phyloP scores from a whole-genome alignment of 2,888 invertebrate genomes.

The Thecocarcelia acutangulata region DNA sequence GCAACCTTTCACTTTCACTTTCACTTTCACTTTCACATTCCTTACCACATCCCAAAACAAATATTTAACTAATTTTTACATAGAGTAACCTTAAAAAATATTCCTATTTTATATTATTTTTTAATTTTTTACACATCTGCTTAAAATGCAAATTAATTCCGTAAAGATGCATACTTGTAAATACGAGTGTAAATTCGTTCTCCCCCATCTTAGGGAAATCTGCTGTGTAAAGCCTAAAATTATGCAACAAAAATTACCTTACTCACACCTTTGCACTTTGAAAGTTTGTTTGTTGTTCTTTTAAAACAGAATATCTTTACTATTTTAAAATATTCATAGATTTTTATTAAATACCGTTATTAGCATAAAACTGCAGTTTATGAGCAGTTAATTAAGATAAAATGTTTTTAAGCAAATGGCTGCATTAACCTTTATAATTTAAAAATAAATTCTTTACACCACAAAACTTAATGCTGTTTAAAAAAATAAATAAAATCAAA shows the following conservation, averaged over 20 bases:
- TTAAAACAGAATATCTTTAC: background rate
- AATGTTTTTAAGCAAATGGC: conserved; percentile 52
- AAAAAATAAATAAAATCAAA: too few species aligned
- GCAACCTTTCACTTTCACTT: too few species aligned
- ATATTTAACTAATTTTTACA: too few species aligned
- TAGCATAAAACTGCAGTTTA: conserved; percentile 50
- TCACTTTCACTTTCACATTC: too few species aligned
- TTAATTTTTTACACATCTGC: too few species aligned
- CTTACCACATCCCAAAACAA: too few species aligned
- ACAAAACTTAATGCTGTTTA: too few species aligned
- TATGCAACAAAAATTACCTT: conserved; percentile 32
- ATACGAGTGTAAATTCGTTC: background rate
- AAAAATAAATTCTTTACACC: background rate
- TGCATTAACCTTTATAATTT: conserved; percentile 52
- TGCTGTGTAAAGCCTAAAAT: conserved; percentile 17
- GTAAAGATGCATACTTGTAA: background rate
- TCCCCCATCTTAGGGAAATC: background rate
- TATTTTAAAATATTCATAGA: conserved; percentile 26
- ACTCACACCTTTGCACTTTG: background rate
- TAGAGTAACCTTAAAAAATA: conserved; percentile 5
- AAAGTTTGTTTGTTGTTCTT: conserved; percentile 15
- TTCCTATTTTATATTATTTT: too few species aligned
- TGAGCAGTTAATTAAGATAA: conserved; percentile 50
- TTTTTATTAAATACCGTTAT: conserved; percentile 39
- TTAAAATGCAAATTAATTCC: background rate